phyloP scores from a whole-genome alignment of 2,113 vertebrate genomes.

The Urocolius indicus region DNA sequence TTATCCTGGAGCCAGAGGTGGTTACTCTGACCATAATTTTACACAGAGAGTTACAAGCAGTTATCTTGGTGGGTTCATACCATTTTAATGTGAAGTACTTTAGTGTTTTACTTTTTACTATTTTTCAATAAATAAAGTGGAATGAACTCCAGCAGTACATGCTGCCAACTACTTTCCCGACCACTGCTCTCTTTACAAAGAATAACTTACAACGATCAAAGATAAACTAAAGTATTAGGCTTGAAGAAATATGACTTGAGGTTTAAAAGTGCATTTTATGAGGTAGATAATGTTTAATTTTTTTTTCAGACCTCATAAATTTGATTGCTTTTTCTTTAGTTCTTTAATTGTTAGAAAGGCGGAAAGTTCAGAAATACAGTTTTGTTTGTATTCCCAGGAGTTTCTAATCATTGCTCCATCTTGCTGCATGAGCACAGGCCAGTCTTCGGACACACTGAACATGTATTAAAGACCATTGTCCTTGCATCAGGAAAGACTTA shows the following conservation, averaged over 20 bases:
- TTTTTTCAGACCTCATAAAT: slow-evolving; percentile 67
- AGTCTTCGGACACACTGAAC: background rate
- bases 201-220: slow-evolving; percentile 76
- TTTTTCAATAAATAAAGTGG: slow-evolving; percentile 75
- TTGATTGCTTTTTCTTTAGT: slow-evolving; percentile 62
- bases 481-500: background rate
- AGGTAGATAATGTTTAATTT: slow-evolving; percentile 63
- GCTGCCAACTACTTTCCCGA: slow-evolving; percentile 67
- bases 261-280: slow-evolving; percentile 74
- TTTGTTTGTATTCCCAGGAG: background rate
- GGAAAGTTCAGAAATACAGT: slow-evolving; percentile 1
- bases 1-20: slow-evolving; percentile 63
- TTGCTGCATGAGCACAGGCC: background rate
- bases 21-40: slow-evolving; percentile 70
- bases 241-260: slow-evolving; percentile 64
- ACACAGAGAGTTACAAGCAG: slow-evolving; percentile 62
- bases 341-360: slow-evolving; percentile 29
- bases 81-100: slow-evolving; percentile 58
- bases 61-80: slow-evolving; percentile 59
- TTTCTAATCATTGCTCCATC: background rate
- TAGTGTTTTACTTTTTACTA: slow-evolving; percentile 62
- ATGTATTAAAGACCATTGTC: background rate
- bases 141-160: slow-evolving; percentile 35
- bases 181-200: slow-evolving; percentile 37
- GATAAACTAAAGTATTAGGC: slow-evolving; percentile 71